phyloP scores from a whole-genome alignment of 2,797 vertebrate species.

The Halcyon chelicuti region DNA sequence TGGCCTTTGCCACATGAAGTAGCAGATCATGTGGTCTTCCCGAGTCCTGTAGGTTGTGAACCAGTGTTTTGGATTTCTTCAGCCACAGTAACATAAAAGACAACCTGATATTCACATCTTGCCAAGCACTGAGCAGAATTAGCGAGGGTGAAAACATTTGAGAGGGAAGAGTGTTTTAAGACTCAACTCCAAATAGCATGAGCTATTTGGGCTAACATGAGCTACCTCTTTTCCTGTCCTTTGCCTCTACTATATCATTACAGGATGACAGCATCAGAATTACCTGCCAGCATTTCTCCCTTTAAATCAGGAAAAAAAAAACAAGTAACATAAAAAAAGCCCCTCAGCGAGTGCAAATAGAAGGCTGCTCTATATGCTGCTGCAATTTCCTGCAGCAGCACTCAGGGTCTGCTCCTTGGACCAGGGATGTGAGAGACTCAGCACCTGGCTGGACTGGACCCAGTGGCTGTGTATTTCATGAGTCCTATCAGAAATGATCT shows the following conservation, averaged over 20 bases:
- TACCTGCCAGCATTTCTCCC: not conserved
- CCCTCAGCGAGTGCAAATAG: not conserved
- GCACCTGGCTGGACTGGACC: not conserved
- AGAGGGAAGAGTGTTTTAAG: not conserved
- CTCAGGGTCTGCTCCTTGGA: not conserved
- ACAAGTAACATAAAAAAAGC: not conserved
- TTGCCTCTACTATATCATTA: not conserved
- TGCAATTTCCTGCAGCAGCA: not conserved
- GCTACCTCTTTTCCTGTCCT: not conserved
- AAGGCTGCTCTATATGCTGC: not conserved
- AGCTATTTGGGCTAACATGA: not conserved
- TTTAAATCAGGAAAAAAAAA: not conserved
- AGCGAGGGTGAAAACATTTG: not conserved
- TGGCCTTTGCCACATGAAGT: not conserved
- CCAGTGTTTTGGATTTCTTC: not conserved
- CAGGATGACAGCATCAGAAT: not conserved
- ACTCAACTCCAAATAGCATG: not conserved
- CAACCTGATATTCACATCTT: not conserved
- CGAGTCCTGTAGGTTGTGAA: not conserved
- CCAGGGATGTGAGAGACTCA: not conserved
- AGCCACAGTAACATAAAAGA: not conserved
- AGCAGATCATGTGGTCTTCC: not conserved
- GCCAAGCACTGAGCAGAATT: not conserved
- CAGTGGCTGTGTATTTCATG: constrained; percentile 5
- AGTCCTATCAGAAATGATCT: constrained; percentile 21